Evolutionary conservation across 2,113 vertebrate species (phyloP).

Genomic region (Rattus rattus): DNA sequence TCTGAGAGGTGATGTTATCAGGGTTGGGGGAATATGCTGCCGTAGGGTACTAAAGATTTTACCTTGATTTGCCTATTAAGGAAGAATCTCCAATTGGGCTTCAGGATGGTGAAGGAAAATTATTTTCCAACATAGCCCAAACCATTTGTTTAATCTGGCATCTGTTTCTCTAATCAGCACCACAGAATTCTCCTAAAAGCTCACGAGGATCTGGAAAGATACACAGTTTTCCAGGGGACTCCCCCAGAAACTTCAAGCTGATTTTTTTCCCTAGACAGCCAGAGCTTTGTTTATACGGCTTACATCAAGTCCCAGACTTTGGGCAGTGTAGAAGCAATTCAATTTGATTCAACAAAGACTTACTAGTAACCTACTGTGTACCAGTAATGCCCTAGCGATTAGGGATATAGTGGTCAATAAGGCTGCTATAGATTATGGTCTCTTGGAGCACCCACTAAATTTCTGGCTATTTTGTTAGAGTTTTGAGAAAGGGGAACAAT

Average conservation of each 20-base stretch:
- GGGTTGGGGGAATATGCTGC: neutral
- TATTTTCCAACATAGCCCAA: slow-evolving; percentile 34
- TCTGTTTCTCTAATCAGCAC: slow-evolving; percentile 63
- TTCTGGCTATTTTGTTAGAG: slow-evolving; percentile 21
- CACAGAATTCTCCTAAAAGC: slow-evolving; percentile 52
- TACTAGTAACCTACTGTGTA: neutral
- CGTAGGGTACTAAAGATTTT: neutral
- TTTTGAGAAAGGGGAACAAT: slow-evolving; percentile 29
- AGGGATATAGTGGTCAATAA: neutral
- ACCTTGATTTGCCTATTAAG: slow-evolving; percentile 14
- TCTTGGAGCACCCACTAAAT: slow-evolving; percentile 28
- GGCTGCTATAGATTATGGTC: neutral
- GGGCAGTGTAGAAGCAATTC: slow-evolving; percentile 7
- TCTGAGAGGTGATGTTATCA: neutral
- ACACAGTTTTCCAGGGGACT: slow-evolving; percentile 55
- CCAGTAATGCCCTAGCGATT: neutral
- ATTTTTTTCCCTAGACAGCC: neutral
- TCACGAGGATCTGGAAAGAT: slow-evolving; percentile 48
- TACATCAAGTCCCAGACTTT: slow-evolving; percentile 29
- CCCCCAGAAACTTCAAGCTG: slow-evolving; percentile 49
- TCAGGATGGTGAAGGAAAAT: slow-evolving; percentile 57
- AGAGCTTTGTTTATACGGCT: neutral
- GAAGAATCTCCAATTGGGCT: neutral
- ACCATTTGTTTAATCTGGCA: slow-evolving; percentile 23
- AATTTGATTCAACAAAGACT: slow-evolving; percentile 29